Percentiles rank a stretch among this genome's conserved stretches.
These are phyloP conservation scores for Malacoctenus gilli DNA, from an alignment of 2,797 vertebrate genomes.

Conservation along the genomic window DNA sequence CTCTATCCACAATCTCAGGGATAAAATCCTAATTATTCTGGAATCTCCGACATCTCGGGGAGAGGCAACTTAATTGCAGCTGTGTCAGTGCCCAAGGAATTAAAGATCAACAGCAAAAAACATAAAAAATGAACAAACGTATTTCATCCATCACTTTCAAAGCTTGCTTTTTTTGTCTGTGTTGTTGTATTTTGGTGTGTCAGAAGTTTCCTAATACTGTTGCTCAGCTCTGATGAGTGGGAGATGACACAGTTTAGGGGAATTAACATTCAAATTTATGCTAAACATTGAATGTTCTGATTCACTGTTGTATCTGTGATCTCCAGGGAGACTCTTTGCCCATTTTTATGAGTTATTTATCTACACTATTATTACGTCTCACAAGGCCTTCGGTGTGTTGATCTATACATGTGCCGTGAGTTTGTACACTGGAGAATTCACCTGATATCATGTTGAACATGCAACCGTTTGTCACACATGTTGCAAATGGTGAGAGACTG, in stretches of 20 bases:
- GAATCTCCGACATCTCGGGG: constrained; percentile 56
- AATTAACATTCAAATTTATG: constrained; percentile 58
- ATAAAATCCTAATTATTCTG: constrained; percentile 57
- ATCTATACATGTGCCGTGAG: no score
- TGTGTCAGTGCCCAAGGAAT: constrained; percentile 40
- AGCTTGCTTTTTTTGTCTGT: constrained; percentile 22
- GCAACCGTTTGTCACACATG: no score
- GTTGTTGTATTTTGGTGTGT: constrained; percentile 24
- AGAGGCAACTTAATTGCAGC: constrained; percentile 48
- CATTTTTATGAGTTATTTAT: no score
- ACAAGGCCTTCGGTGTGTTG: no score
- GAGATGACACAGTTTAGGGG: constrained; percentile 42
- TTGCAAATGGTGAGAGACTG: no score
- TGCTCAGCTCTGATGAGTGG: constrained; percentile 30
- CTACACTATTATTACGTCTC: no score
- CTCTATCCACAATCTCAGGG: constrained; percentile 26
- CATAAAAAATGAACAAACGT: neutral
- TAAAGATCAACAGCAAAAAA: constrained; percentile 9
- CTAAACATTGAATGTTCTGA: constrained; percentile 46
- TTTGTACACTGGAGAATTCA: no score
- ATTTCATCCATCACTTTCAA: constrained; percentile 7
- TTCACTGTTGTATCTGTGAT: constrained; percentile 18
- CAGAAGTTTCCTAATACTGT: constrained; percentile 35
- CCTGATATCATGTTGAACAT: no score
- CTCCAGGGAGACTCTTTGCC: constrained; percentile 14